Conservation (phyloP, 2,113 vertebrate species). For the Anhinga rufa region DNA sequence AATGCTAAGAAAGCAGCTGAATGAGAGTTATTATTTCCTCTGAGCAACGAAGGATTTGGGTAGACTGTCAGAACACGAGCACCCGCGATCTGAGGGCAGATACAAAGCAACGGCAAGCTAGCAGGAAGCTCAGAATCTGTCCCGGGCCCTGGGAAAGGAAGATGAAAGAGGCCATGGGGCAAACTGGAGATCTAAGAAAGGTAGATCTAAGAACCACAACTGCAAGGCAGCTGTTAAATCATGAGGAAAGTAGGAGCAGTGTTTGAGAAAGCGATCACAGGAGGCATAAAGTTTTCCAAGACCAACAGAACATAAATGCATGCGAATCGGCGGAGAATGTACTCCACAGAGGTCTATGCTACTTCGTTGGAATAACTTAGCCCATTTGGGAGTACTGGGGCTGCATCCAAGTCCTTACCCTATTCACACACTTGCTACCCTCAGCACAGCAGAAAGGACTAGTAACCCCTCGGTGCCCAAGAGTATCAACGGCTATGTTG, state of each 20-base stretch:
- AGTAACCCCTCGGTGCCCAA: not conserved
- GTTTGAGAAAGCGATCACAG: not conserved
- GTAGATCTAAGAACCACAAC: conserved; percentile 33
- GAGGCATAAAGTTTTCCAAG: conserved; percentile 9
- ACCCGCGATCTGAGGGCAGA: not conserved
- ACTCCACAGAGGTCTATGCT: not conserved
- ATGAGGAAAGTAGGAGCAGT: not conserved
- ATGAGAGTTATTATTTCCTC: conserved; percentile 58
- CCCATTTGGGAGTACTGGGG: not conserved
- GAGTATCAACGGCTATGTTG: not conserved
- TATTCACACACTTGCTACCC: not conserved
- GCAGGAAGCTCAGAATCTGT: conserved; percentile 5
- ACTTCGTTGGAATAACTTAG: not conserved
- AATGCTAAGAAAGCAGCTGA: conserved; percentile 58
- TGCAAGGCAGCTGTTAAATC: conserved; percentile 21
- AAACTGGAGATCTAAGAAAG: conserved; percentile 28
- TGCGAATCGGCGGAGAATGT: rapidly evolving
- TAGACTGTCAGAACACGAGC: conserved; percentile 37
- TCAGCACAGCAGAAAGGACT: not conserved
- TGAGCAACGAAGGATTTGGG: conserved; percentile 19
- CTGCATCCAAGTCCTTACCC: not conserved
- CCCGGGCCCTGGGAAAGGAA: not conserved
- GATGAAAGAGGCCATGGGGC: conserved; percentile 41
- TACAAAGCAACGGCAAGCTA: not conserved
- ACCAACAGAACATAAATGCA: not conserved